Conservation (phyloP, 2,113 vertebrate genomes). For the Microcebus tavaratra region DNA sequence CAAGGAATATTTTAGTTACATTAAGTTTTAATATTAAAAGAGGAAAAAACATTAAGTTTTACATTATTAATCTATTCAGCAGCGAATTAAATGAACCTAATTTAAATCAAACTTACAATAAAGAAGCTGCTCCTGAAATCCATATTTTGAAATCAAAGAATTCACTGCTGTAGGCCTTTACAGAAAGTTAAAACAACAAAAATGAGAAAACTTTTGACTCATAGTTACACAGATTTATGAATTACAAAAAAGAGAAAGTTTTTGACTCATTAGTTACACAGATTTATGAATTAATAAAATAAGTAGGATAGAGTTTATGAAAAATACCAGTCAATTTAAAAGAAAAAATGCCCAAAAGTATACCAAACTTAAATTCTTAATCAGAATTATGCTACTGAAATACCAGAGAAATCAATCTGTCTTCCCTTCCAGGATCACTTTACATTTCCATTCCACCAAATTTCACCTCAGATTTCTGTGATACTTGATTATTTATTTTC, state of each 20-base stretch:
- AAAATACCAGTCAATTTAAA: constrained; percentile 22
- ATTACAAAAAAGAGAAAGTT: not conserved
- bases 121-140: constrained; percentile 96
- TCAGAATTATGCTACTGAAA: constrained; percentile 3
- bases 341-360: not conserved
- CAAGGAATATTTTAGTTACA: not conserved
- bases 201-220: not conserved
- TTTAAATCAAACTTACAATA: constrained; percentile 92
- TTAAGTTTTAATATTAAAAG: constrained; percentile 42
- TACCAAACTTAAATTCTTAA: not conserved
- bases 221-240: not conserved
- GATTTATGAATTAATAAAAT: constrained; percentile 22
- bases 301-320: not conserved
- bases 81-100: constrained; percentile 23
- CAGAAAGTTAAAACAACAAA: not conserved
- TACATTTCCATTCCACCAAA: not conserved
- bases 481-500: not conserved
- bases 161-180: constrained; percentile 93
- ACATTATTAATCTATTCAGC: constrained; percentile 32
- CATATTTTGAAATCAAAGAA: constrained; percentile 92
- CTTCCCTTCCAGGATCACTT: not conserved
- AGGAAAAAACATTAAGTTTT: not conserved
- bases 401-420: not conserved
- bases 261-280: not conserved
- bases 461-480: not conserved